Conservation (phyloP, 1,140 invertebrate genomes). For the Drosophila subpulchrella region DNA sequence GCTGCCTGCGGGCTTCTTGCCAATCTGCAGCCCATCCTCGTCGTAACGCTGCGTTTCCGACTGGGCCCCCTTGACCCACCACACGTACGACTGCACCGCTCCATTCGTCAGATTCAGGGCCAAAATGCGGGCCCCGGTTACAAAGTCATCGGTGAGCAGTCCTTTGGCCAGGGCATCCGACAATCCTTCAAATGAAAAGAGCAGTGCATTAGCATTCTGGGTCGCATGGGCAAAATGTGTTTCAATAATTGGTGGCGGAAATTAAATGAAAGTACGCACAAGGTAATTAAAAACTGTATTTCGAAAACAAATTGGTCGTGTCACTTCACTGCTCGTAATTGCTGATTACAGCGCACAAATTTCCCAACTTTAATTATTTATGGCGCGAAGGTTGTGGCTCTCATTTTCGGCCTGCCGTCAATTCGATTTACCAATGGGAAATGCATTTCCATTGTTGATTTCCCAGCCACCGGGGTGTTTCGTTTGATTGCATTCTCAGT, state of each 20-base stretch:
- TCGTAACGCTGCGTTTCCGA: conserved; percentile 85
- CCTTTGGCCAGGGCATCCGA: conserved; percentile 87
- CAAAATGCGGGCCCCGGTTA: conserved; percentile 86
- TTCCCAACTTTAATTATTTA: conserved; percentile 40
- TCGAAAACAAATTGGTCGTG: conserved; percentile 31
- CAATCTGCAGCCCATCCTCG: conserved; percentile 85
- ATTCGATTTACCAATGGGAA: neutral
- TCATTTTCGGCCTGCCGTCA: conserved; percentile 8
- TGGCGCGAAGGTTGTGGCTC: neutral
- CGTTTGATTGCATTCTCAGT: neutral
- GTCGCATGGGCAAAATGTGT: conserved; percentile 10
- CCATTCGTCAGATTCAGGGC: conserved; percentile 87
- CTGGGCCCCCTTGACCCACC: conserved; percentile 85
- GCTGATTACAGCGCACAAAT: conserved; percentile 20
- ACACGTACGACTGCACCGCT: conserved; percentile 85
- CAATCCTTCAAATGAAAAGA: conserved; percentile 82
- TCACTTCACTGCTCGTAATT: conserved; percentile 24
- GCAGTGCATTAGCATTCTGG: neutral
- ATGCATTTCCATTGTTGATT: conserved; percentile 22
- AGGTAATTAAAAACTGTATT: conserved; percentile 37
- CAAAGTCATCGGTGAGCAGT: conserved; percentile 86
- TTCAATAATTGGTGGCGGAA: conserved; percentile 36
- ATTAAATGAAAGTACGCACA: conserved; percentile 33
- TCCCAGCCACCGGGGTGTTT: neutral
- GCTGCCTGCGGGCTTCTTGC: conserved; percentile 85